phyloP scores from a whole-genome alignment of 2,113 vertebrate genomes.

The Carettochelys insculpta region DNA sequence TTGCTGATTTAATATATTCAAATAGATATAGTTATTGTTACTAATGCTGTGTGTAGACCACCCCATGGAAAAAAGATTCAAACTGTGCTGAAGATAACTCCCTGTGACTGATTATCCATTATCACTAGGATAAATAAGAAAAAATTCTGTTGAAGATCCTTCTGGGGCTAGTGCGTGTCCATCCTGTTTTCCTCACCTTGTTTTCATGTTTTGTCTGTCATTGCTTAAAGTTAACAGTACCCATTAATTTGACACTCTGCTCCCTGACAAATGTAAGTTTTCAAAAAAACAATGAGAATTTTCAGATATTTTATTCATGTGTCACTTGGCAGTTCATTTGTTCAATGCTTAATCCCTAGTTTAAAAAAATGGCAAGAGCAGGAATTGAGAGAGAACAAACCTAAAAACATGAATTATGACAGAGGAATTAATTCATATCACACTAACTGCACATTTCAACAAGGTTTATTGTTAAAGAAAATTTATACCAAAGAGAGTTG shows the following conservation, averaged over 20 bases:
- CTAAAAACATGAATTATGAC: constrained; percentile 58
- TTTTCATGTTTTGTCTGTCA: neutral
- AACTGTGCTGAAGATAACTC: neutral
- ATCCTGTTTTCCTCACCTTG: accelerated
- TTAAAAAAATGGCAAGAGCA: neutral
- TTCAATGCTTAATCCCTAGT: no score
- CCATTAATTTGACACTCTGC: neutral
- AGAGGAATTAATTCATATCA: constrained; percentile 66
- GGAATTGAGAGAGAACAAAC: neutral
- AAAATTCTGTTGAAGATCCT: no score
- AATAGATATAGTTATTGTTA: no score
- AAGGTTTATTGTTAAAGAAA: constrained; percentile 60
- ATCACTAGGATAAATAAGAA: no score
- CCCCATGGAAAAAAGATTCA: no score
- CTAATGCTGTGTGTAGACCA: no score
- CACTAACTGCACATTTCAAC: constrained; percentile 9
- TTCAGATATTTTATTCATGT: constrained; percentile 79
- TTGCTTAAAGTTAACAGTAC: neutral
- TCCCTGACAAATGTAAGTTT: constrained; percentile 27
- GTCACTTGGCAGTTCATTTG: constrained; percentile 74
- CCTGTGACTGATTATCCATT: no score
- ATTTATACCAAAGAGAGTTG: constrained; percentile 49
- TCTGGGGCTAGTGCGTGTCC: neutral
- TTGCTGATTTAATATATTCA: no score
- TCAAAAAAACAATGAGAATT: constrained; percentile 12